phyloP scores from a whole-genome alignment of 2,888 invertebrate species.

The Pseudolycoriella hygida region DNA sequence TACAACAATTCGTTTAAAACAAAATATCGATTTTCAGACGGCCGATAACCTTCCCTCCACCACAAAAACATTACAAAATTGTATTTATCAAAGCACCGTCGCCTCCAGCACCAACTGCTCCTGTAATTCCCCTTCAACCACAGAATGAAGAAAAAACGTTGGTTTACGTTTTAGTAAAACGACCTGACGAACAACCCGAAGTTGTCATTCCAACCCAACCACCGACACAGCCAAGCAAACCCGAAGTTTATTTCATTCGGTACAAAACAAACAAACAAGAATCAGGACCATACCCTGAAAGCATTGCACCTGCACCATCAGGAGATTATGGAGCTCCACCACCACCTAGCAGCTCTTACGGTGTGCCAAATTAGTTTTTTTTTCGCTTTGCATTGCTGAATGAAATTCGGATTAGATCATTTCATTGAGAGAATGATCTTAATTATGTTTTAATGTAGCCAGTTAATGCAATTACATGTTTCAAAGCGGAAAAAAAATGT shows the following conservation, averaged over 20 bases:
- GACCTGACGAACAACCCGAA: constrained; percentile 53
- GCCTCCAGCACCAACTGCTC: constrained; percentile 42
- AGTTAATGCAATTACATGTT: too few species aligned
- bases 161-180: constrained; percentile 57
- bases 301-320: constrained; percentile 22
- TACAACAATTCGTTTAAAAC: too few species aligned
- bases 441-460: too few species aligned
- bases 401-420: too few species aligned
- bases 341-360: constrained; percentile 24
- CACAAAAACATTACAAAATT: constrained; percentile 67
- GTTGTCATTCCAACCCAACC: constrained; percentile 47
- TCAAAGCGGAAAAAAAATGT: too few species aligned
- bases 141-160: constrained; percentile 59
- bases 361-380: constrained; percentile 17
- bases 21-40: constrained; percentile 31
- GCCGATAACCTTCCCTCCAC: constrained; percentile 35
- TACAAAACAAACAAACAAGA: constrained; percentile 48
- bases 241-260: constrained; percentile 57
- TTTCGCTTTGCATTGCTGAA: too few species aligned
- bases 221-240: constrained; percentile 56
- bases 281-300: constrained; percentile 24
- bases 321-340: constrained; percentile 26
- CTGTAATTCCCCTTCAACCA: constrained; percentile 40
- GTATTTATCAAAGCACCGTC: constrained; percentile 59
- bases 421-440: too few species aligned